Evolutionary conservation across 2,888 invertebrate genomes (phyloP).

Genomic region (Nymphalis urticae): DNA sequence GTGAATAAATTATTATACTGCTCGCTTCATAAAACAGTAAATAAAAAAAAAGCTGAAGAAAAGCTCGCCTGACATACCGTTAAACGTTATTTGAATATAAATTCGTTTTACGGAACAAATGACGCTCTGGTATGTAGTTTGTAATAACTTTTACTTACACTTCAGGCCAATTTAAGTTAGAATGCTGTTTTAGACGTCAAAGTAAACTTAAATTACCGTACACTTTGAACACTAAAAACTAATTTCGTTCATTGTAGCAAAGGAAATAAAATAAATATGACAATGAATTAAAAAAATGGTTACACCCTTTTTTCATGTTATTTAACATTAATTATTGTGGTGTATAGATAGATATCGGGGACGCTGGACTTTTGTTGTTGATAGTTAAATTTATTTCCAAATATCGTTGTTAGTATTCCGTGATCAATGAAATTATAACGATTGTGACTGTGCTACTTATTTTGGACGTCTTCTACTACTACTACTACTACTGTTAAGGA

Average conservation of each 20-base stretch:
- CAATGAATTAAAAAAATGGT: neutral
- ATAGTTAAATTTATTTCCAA: no score
- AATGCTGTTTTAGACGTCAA: conserved; percentile 17
- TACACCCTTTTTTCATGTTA: neutral
- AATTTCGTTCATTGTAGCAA: conserved; percentile 4
- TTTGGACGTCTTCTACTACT: no score
- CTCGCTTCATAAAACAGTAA: conserved; percentile 39
- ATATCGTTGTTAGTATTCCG: no score
- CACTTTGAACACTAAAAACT: conserved; percentile 7
- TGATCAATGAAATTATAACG: no score
- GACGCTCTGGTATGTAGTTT: conserved; percentile 21
- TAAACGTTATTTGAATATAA: conserved; percentile 38
- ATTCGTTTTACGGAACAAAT: conserved; percentile 36
- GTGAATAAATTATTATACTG: conserved; percentile 35
- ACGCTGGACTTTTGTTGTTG: no score
- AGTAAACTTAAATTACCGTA: conserved; percentile 24
- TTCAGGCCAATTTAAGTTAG: conserved; percentile 24
- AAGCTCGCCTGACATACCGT: conserved; percentile 33
- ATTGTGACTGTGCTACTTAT: no score
- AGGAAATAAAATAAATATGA: neutral
- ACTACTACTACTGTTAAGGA: no score
- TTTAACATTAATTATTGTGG: no score
- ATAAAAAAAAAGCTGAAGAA: conserved; percentile 37
- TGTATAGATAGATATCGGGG: no score
- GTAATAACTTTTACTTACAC: conserved; percentile 19